Conservation (phyloP, 2,888 invertebrate species). For the Dione vanillae region DNA sequence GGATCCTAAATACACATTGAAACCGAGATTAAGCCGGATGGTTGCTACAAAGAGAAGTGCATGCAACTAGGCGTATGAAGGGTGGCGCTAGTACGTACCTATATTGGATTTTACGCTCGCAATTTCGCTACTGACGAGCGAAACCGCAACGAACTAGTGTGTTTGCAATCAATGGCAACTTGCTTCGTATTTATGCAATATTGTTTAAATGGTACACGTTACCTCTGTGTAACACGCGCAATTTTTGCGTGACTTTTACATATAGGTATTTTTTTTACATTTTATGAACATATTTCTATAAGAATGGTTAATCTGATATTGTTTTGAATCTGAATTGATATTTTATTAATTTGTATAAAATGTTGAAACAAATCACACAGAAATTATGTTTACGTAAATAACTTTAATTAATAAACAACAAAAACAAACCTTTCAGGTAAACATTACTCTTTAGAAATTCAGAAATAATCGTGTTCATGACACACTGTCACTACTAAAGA, state of each 20-base stretch:
- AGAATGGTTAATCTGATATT: too few relatives aligned
- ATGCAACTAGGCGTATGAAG: conserved; percentile 12
- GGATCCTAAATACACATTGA: background rate
- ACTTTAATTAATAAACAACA: background rate
- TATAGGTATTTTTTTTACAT: background rate
- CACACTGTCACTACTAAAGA: background rate
- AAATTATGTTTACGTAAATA: background rate
- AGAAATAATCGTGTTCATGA: conserved; percentile 7
- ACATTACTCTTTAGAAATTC: background rate
- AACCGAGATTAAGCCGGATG: background rate
- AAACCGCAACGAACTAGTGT: conserved; percentile 17
- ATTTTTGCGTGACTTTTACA: background rate
- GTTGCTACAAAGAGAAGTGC: background rate
- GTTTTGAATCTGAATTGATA: too few relatives aligned
- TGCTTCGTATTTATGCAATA: conserved; percentile 21
- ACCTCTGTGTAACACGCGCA: background rate
- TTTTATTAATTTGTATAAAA: too few relatives aligned
- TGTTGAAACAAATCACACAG: too few relatives aligned
- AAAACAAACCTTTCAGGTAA: background rate
- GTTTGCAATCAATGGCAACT: conserved; percentile 27
- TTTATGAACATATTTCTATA: background rate
- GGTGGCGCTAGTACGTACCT: background rate
- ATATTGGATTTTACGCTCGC: background rate
- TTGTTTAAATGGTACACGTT: conserved; percentile 24
- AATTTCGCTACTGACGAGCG: conserved; percentile 12